A percentile compares a stretch with the other conserved stretches of the same genome.
Conservation (phyloP, 2,888 invertebrate genomes). For the Caenorhabditis sulstoni region DNA sequence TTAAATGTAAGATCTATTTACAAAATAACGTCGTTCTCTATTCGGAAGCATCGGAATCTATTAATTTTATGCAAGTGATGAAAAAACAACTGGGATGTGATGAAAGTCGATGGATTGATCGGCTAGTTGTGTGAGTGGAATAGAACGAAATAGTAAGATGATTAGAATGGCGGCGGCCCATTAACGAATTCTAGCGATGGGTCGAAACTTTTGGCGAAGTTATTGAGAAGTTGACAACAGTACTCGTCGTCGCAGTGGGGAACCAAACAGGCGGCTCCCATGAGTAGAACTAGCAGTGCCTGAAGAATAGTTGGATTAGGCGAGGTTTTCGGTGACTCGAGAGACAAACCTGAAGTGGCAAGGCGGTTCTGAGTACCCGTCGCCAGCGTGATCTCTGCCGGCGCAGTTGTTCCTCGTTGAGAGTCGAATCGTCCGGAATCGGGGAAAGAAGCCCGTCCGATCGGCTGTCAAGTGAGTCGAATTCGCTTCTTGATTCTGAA, state of each 20-base stretch:
- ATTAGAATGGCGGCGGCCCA: constrained; percentile 92
- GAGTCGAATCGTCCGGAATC: constrained; percentile 71
- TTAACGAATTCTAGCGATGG: constrained; percentile 93
- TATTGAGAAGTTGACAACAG: constrained; percentile 90
- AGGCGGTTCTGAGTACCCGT: constrained; percentile 78
- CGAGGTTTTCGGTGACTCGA: background rate
- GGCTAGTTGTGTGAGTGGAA: background rate
- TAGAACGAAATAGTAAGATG: background rate
- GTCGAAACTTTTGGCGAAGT: constrained; percentile 89
- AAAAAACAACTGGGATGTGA: constrained; percentile 44
- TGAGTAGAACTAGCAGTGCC: constrained; percentile 91
- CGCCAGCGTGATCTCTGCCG: constrained; percentile 78
- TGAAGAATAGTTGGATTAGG: constrained; percentile 84
- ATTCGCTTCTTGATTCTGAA: constrained; percentile 67
- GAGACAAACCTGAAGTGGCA: constrained; percentile 85
- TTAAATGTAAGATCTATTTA: constrained; percentile 29
- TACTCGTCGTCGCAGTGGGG: constrained; percentile 90
- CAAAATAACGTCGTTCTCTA: constrained; percentile 48
- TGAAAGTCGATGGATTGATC: too few species aligned
- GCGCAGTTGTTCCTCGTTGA: constrained; percentile 65
- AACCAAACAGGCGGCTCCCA: constrained; percentile 93
- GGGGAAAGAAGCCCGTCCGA: constrained; percentile 71
- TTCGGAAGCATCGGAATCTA: constrained; percentile 45
- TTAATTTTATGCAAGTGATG: constrained; percentile 54
- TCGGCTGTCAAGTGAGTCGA: constrained; percentile 66